Base-by-base conservation (phyloP, 2,113 vertebrate genomes). In the Cacatua alba region DNA sequence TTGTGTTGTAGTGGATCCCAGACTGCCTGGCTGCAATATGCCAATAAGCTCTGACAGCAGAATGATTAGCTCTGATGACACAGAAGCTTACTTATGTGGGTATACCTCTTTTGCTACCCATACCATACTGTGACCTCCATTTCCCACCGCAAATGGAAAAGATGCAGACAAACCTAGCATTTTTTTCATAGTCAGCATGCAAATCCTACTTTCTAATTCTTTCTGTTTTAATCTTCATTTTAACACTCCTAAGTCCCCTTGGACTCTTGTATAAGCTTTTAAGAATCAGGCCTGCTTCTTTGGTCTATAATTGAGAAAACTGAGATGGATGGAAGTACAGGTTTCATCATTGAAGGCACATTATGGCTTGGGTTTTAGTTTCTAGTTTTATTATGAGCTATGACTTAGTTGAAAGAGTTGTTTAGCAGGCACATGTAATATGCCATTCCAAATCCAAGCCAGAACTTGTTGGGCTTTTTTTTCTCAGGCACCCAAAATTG, bases 371-470 rank as follows among this genome's bases (percentile, higher is more conserved):
- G 2, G 5, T 72, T 83, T 72, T 46, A 53, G 14, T 4, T 69
- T 79, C 64, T 39, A 6, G 5, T 29, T 89, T 74, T 70, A 2
- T 60, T 74, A 39, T 10, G 70, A 65, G 18, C 11, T 10, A 4
- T 5, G 19, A 21, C 16, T 5, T 35, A 52, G 0, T 3, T 3
- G 1, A 49, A 51, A 41, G 13, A 8, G 8, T 3, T 62, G 10
- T 37, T 59, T 6, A 53, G 23, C 19, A 63, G 11, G 19, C 6
- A 59, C 24, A 79, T 49, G 5, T 11, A 43, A 31, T 49, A 28
- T 14, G 49, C 37, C 5, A 28, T 63, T 87, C 13, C 8, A n/a
- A 24, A 46, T 21, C 11, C 51, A 59, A 82, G 14, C 15, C 31
- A 69, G 69, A 82, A 71, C 1, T 14, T 62, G 8, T 11, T 3